Evolutionary conservation across 2,888 invertebrate species (phyloP), one percentile per base, ranked within the genome.

Genomic region (Drosophila macrospina): DNA sequence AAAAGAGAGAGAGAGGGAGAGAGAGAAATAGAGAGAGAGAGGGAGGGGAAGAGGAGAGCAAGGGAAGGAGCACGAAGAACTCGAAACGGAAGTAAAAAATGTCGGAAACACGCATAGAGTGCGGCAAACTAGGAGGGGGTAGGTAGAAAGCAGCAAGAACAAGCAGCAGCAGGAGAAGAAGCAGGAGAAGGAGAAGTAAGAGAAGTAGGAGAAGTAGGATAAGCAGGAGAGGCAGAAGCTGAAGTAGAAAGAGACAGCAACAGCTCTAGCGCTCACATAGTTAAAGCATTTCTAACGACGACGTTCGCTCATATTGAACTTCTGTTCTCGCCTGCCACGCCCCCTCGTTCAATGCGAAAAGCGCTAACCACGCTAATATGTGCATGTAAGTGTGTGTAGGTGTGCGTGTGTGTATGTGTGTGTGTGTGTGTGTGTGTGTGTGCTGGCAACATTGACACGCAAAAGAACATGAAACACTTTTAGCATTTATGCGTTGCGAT

Each of bases 211-310:
- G 16, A 24, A 34, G 5, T 10, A 8, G 51, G 13, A 8, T 11
- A 3, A n/a, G 36, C 8, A 16, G 15, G 39, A 24, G n/a, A 13
- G 26, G 11, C 15, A 32, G 36, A 7, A 7, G 4, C 20, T 5
- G 8, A 7, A 13, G 1, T 16, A 11, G 15, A 15, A 2, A 39
- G 13, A 16, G 28, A 13, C 26, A 63, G 50, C 52, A 50, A 44
- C 60, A 65, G 44, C 57, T 65, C 54, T 50, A 69, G 37, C 64
- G 73, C 30, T 69, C 65, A 30, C 62, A 71, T 60, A 69, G 78
- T 72, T 85, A 75, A 82, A 80, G 80, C 47, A 86, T 86, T 82
- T 79, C 77, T 75, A 86, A 84, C 71, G 76, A 84, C n/a, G 81
- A 71, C 62, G 65, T 67, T 61, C 47, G 59, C 45, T 30, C 69